Evolutionary conservation across 1,140 invertebrate species (phyloP), one percentile per base, ranked within the genome.

Genomic region (Mycetomoellerius zeteki): DNA sequence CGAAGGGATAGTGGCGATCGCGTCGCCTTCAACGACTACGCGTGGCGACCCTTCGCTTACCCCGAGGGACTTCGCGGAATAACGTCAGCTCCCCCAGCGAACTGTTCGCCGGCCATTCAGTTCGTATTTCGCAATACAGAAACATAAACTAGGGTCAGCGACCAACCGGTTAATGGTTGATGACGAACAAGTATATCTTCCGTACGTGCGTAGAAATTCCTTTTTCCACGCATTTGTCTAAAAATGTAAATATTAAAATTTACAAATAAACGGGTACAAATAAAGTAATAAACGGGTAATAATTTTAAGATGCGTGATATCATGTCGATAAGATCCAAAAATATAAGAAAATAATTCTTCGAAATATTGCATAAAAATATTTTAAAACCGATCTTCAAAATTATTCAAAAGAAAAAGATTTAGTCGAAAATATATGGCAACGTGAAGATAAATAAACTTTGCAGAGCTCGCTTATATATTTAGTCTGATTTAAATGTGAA

Each of bases 1-100:
- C 92, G 93, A 93, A 93, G 91, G 93, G 93, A 94, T 94, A 93
- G 93, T 94, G 92, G 93, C 93, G 93, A 94, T 94, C 94, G 90
- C 91, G 92, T 92, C 91, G 91, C 90, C 87, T 91, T 91, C 84
- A 89, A 91, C 89, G 87, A 91, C 89, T 82, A 85, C 43, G 21
- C 64, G 75, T 71, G 60, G 71, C 88, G 84, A 89, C 89, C 90
- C 89, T 87, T 76, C 69, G 80, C 82, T 86, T 71, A 92, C 91
- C 93, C 93, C 82, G n/a, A 87, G 93, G 93, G 94, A 93, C 86
- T 90, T 88, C 90, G 92, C 87, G 89, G 85, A 92, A 94, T 92
- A 93, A 93, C 90, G 88, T 90, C 85, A 88, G 67, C 82, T 86
- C 87, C 90, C 89, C 91, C 89, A 89, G 90, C 89, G 90, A 93